Conservation (phyloP, 2,888 invertebrate species). For the Coenonympha glycerion region DNA sequence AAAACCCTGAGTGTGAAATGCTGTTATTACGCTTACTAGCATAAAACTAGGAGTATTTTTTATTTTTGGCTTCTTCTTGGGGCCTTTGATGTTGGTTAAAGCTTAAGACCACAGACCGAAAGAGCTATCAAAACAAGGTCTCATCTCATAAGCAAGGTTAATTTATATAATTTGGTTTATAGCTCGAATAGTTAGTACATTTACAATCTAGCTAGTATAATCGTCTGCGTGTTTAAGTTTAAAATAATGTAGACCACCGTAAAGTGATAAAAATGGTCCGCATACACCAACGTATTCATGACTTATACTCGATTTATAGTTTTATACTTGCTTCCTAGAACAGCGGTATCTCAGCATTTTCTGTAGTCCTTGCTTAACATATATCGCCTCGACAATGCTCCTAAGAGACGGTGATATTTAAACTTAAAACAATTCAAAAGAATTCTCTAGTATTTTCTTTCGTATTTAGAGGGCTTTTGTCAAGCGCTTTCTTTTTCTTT, state of each 20-base stretch:
- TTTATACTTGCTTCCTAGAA: slow-evolving; percentile 66
- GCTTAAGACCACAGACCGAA: too few relatives aligned
- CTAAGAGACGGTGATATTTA: slow-evolving; percentile 36
- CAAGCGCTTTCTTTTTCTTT: slow-evolving; percentile 19
- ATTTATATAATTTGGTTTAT: too few relatives aligned
- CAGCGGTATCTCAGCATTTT: slow-evolving; percentile 46
- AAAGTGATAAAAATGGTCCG: slow-evolving; percentile 20
- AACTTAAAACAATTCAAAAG: slow-evolving; percentile 42
- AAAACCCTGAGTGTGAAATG: too few relatives aligned
- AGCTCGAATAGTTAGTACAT: slow-evolving; percentile 1
- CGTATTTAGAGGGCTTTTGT: slow-evolving; percentile 22
- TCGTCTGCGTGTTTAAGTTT: slow-evolving; percentile 8
- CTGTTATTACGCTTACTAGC: too few relatives aligned
- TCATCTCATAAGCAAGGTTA: too few relatives aligned
- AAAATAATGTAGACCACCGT: slow-evolving; percentile 20
- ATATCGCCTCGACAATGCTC: slow-evolving; percentile 37
- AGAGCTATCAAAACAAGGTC: too few relatives aligned
- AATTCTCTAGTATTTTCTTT: slow-evolving; percentile 26
- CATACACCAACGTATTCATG: slow-evolving; percentile 45
- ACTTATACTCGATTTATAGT: slow-evolving; percentile 64
- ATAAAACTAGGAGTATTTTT: too few relatives aligned
- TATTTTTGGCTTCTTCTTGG: too few relatives aligned
- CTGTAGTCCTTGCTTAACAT: slow-evolving; percentile 45
- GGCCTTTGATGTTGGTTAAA: too few relatives aligned
- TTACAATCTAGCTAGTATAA: slow-evolving; percentile 9